A percentile compares a stretch with the other conserved stretches of the same genome.
phyloP scores from a whole-genome alignment of 2,113 vertebrate genomes.

The Strigops habroptila region DNA sequence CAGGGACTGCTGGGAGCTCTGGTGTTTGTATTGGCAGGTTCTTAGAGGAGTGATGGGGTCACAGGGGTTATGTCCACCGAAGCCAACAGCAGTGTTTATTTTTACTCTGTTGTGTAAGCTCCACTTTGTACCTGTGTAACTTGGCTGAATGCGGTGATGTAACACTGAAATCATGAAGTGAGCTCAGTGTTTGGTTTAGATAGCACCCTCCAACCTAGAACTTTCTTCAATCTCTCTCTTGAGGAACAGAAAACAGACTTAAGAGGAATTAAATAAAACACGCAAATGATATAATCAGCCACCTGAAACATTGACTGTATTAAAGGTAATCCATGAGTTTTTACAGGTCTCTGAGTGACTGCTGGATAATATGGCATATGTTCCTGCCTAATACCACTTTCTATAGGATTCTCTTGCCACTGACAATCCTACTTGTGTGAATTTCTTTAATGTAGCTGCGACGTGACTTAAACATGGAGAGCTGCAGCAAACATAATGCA shows the following conservation, averaged over 20 bases:
- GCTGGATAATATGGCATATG: neutral
- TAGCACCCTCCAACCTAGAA: neutral
- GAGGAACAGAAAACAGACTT: neutral
- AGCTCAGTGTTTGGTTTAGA: slow-evolving; percentile 46
- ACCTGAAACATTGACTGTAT: neutral
- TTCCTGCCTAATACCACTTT: neutral
- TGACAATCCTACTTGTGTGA: neutral
- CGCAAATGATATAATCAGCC: neutral
- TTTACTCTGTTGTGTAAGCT: slow-evolving; percentile 3
- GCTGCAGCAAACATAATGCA: neutral
- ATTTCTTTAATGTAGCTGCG: neutral
- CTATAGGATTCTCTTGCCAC: neutral
- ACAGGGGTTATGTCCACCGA: slow-evolving; percentile 18
- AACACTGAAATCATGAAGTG: slow-evolving; percentile 26
- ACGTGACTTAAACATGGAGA: neutral
- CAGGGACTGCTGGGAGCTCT: neutral
- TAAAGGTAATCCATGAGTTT: neutral
- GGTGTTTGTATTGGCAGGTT: slow-evolving; percentile 36
- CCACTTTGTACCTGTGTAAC: slow-evolving; percentile 29
- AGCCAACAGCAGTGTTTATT: slow-evolving; percentile 43
- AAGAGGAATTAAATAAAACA: neutral
- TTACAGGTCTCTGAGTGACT: neutral
- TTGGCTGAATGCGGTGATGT: slow-evolving; percentile 14
- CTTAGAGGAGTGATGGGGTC: slow-evolving; percentile 12
- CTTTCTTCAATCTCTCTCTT: neutral